Evolutionary conservation across 2,888 invertebrate genomes (phyloP), one percentile per base, ranked within the genome.

Genomic region (Habroteleia sp.): DNA sequence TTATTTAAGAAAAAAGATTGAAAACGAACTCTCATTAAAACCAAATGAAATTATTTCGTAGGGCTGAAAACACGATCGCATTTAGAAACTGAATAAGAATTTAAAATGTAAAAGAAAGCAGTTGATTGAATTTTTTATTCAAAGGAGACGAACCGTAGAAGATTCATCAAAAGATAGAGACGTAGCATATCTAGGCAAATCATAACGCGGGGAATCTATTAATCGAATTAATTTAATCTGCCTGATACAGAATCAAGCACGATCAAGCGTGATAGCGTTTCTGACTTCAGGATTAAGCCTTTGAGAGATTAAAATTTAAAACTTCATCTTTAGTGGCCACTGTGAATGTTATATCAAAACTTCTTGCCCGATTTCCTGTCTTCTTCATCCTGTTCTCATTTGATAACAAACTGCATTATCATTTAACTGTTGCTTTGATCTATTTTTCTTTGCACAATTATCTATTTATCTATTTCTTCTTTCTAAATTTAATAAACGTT

Each of bases 161-260:
- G 63, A 74, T 71, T 54, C 31, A 11, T 58, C 62, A 62, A 56
- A 71, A 71, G 54, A 66, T 76, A 66, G 63, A 58, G 58, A 69
- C 7, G 42, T 54, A 65, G 48, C 60, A 42, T 48, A 65, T 69
- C 73, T 69, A 69, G 73, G 62, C 46, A 52, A 60, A 54, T 52
- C 41, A 50, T 63, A 65, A 78, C 79, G 78, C 62, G 16, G 72
- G 73, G 83, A 83, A 85, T 86, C 83, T 85, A 84, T 87, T 84
- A 82, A 85, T 86, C 83, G 86, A 86, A 86, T 86, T 84, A 87
- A 85, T 83, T 76, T 87, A 88, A 88, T 85, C 88, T 84, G 79
- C 74, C 62, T 69, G 76, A 72, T 73, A 65, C 52, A 73, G 69
- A 79, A 73, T 65, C 60, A 76, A 79, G 85, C 87, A 87, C 88